Conservation (phyloP, 2,797 vertebrate genomes). For the Allobates femoralis region DNA sequence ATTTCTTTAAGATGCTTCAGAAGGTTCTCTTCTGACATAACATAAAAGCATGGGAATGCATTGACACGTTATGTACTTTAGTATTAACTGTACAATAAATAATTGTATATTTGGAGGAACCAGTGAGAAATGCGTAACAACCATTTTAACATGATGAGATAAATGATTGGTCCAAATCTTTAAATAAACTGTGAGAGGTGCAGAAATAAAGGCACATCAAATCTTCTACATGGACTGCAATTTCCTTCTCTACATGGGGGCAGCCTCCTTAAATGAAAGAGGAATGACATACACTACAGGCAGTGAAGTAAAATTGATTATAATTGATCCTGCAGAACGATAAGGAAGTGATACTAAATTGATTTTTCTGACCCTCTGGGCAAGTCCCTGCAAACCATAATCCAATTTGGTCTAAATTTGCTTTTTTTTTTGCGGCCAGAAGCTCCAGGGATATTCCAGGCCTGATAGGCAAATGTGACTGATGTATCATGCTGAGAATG, state of each 20-base stretch:
- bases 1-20: no score
- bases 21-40: no score
- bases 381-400: conserved; percentile 59
- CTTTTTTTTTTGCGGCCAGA: conserved; percentile 35
- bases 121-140: background rate
- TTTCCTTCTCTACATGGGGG: conserved; percentile 45
- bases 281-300: conserved; percentile 39
- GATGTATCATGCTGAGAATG: conserved; percentile 9
- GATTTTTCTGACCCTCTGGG: conserved; percentile 53
- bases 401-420: conserved; percentile 52
- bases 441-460: conserved; percentile 40
- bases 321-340: conserved; percentile 54
- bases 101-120: no score
- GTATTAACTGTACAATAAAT: no score
- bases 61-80: no score
- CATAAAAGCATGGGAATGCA: no score
- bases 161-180: conserved; percentile 47
- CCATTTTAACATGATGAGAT: background rate
- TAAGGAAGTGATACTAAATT: conserved; percentile 13
- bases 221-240: conserved; percentile 40
- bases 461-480: conserved; percentile 26
- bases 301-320: conserved; percentile 53
- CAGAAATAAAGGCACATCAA: conserved; percentile 38
- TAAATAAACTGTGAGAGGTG: conserved; percentile 51
- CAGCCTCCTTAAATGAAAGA: conserved; percentile 51